Evolutionary conservation across 2,797 vertebrate genomes (phyloP), one percentile per base, ranked within the genome.

Genomic region (Labroides dimidiatus): DNA sequence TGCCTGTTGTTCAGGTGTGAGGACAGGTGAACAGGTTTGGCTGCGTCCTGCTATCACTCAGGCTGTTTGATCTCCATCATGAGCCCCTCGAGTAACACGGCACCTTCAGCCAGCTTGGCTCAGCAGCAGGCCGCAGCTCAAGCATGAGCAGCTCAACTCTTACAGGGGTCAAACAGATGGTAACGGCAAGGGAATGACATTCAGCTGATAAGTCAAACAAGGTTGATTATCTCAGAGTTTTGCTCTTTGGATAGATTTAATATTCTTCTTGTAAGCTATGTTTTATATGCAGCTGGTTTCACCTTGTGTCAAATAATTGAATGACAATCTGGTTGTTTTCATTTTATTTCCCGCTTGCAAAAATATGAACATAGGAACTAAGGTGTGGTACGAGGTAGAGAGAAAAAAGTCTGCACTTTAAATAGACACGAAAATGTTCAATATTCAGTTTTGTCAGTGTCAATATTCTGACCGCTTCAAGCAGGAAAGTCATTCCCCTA

Each of bases 21-120:
- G 45, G 27, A 62, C 62, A 67, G 84, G 78, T 76, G 63, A 88
- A 52, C 42, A 39, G 64, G 57, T 52, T 58, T 70, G 84, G 84
- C 79, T 57, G 51, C 61, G 20, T 69, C 33, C 63, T 23, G 63
- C 58, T 64, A 42, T 75, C 30, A 15, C 75, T 84, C 67, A 70
- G 60, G 47, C 47, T 42, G 59, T 87, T 76, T 76, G 67, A 81
- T 77, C 72, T 64, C 41, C 75, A 54, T 69, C 54, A 36, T 23
- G 43, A 74, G 75, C n/a, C 78, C 51, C 65, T 0, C 42, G 66
- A 72, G 77, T 47, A 70, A 67, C 65, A 42, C 30, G 0, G n/a
- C 42, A 61, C 47, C 50, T 57, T 45, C 53, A 54, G 67, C 54
- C 77, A 54, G 64, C 39, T 68, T n/a, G 15, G 39, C 56, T 57